Conservation (phyloP, 2,113 vertebrate genomes). For the Nasalis larvatus region DNA sequence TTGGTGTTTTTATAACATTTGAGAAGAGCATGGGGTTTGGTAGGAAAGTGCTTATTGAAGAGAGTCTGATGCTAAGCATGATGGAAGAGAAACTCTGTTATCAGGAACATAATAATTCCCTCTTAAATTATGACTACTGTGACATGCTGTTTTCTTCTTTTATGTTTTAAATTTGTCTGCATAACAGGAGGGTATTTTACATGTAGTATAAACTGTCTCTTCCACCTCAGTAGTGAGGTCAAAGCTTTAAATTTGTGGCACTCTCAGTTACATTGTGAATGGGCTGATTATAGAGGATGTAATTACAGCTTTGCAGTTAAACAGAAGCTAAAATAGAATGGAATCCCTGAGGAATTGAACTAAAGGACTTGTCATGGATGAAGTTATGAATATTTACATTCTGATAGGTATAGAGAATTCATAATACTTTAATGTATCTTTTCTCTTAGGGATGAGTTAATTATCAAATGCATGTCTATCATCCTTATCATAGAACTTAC, state of each 20-base stretch:
- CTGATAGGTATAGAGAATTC: constrained; percentile 26
- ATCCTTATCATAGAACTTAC: constrained; percentile 37
- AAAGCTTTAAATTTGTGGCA: constrained; percentile 61
- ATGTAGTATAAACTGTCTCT: constrained; percentile 9
- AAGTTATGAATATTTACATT: constrained; percentile 48
- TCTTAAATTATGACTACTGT: constrained; percentile 28
- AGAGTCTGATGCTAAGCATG: background rate
- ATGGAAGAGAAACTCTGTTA: background rate
- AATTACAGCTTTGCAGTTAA: constrained; percentile 59
- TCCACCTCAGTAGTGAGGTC: constrained; percentile 23
- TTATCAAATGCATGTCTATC: constrained; percentile 32
- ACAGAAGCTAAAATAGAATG: constrained; percentile 63
- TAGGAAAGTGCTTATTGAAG: constrained; percentile 10
- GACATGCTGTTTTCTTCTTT: background rate
- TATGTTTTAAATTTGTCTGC: constrained; percentile 40
- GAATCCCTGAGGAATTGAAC: constrained; percentile 40
- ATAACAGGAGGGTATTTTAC: constrained; percentile 40
- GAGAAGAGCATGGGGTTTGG: background rate
- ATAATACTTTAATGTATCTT: constrained; percentile 21
- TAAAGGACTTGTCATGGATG: constrained; percentile 5
- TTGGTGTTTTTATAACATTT: constrained; percentile 9
- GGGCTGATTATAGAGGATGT: constrained; percentile 55
- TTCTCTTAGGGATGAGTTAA: constrained; percentile 51
- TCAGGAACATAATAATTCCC: background rate
- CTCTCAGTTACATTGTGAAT: constrained; percentile 59